phyloP scores from a whole-genome alignment of 2,797 vertebrate species.

The Pteropus rufus region DNA sequence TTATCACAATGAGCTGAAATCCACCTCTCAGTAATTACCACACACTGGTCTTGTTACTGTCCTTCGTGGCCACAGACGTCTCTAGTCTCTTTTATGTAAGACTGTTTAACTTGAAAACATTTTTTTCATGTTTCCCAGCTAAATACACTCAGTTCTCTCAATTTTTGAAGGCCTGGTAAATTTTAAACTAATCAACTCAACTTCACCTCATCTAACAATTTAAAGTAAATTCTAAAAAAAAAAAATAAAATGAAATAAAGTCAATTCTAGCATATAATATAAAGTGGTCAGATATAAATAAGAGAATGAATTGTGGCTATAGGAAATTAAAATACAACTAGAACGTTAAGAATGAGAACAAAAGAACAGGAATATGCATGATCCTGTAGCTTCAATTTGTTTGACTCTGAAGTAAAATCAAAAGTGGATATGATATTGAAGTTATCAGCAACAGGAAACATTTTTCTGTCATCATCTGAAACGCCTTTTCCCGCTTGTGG shows the following conservation, averaged over 20 bases:
- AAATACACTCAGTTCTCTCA: neutral
- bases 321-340: neutral
- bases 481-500: too few relatives aligned
- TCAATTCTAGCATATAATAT: neutral
- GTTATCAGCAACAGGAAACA: neutral
- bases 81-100: neutral
- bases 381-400: neutral
- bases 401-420: neutral
- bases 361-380: neutral
- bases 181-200: neutral
- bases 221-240: neutral
- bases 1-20: neutral
- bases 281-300: neutral
- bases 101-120: neutral
- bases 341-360: neutral
- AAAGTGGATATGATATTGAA: neutral
- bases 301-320: neutral
- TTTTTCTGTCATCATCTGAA: conserved; percentile 22
- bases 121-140: neutral
- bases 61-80: neutral
- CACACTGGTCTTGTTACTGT: neutral
- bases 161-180: neutral
- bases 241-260: neutral
- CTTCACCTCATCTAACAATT: neutral
- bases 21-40: neutral